Conservation (phyloP, 2,797 vertebrate genomes). For the Halcyon badia region DNA sequence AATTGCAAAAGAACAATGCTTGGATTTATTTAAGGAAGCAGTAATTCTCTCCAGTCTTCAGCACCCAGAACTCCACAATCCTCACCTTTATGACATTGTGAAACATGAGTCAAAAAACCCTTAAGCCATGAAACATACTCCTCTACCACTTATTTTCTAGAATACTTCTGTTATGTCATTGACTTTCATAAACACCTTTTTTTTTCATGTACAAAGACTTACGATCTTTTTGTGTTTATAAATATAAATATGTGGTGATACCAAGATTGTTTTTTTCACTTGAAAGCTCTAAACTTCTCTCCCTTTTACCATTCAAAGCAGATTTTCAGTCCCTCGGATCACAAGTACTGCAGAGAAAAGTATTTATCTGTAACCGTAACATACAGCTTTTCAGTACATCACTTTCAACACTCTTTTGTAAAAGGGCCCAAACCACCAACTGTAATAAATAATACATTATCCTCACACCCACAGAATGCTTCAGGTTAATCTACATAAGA, state of each 20-base stretch:
- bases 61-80: background rate
- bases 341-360: background rate
- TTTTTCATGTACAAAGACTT: background rate
- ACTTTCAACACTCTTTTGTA: background rate
- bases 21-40: background rate
- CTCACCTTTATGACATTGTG: background rate
- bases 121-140: background rate
- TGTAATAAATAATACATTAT: background rate
- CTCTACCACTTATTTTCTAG: background rate
- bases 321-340: background rate
- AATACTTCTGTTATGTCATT: background rate
- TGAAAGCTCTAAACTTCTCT: background rate
- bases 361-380: background rate
- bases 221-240: background rate
- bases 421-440: background rate
- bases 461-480: background rate
- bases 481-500: background rate
- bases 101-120: background rate
- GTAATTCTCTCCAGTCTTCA: background rate
- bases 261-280: background rate
- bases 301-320: background rate
- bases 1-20: conserved; percentile 20
- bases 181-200: background rate
- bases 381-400: background rate
- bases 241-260: background rate